A percentile compares a stretch with the other conserved stretches of the same genome.
Conservation (phyloP, 2,797 vertebrate genomes). For the Naso thynnoides region DNA sequence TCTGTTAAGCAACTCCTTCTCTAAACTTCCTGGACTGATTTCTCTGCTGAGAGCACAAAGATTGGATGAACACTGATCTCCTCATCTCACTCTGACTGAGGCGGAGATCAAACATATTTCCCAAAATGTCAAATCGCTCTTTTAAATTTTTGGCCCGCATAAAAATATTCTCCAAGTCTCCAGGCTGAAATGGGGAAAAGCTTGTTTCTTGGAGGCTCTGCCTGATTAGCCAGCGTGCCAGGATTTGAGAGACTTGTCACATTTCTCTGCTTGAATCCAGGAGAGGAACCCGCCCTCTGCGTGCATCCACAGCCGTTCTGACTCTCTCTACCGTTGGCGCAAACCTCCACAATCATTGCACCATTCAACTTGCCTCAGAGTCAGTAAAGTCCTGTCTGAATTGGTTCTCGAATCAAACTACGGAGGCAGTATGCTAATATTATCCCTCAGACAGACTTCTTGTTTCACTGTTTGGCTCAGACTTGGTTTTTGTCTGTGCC, state of each 20-base stretch:
- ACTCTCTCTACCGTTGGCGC: slow-evolving; percentile 39
- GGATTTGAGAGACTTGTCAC: slow-evolving; percentile 31
- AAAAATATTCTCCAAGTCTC: neutral
- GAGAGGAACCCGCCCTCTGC: slow-evolving; percentile 2
- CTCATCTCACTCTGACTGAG: neutral
- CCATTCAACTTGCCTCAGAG: slow-evolving; percentile 35
- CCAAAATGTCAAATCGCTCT: slow-evolving; percentile 14
- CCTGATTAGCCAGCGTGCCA: neutral
- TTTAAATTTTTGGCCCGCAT: neutral
- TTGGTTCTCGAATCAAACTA: slow-evolving; percentile 32
- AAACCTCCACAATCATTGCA: slow-evolving; percentile 48
- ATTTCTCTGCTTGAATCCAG: slow-evolving; percentile 6
- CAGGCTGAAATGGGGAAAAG: slow-evolving; percentile 4
- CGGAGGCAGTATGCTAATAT: slow-evolving; percentile 52
- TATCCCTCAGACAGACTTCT: slow-evolving; percentile 56
- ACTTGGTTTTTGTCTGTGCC: slow-evolving; percentile 42
- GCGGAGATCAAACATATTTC: neutral
- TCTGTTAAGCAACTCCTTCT: neutral
- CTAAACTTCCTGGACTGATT: neutral
- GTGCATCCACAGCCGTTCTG: slow-evolving; percentile 8
- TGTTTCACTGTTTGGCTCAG: slow-evolving; percentile 49
- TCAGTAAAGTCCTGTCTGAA: slow-evolving; percentile 55
- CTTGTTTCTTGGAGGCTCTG: slow-evolving; percentile 7
- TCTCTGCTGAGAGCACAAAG: neutral
- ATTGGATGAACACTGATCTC: slow-evolving; percentile 2